Base-by-base conservation (phyloP, 2,888 invertebrate species). In the Hydrotaea diabolus region DNA sequence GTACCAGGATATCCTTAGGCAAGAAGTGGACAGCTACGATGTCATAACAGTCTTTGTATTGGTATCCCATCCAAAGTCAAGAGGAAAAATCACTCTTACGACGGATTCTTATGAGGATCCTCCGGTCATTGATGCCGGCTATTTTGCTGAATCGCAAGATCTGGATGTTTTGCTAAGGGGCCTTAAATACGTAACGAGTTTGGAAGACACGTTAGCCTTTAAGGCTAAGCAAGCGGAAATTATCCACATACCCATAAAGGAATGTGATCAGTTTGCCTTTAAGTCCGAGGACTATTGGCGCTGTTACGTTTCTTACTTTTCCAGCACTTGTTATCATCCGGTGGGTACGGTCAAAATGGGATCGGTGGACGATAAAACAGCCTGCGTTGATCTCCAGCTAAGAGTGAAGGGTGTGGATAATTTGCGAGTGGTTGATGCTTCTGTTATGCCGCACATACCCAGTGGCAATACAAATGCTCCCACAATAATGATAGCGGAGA, bases 391-490 rank as follows among this genome's bases (percentile, higher is more conserved):
- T 90, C 93, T 95, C 0, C 91, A 94, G 55, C 90, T 96, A 3
- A 93, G 93, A 84, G 95, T 96, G 0, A 93, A 95, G 80, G 95
- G 95, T 0, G 93, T 96, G 0, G 90, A 93, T 19, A 94, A 94
- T 13, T 92, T 96, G 0, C 93, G 96, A 53, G 95, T 96, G 0
- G 94, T 94, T 0, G 96, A 96, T 90, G 96, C 96, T 0, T 96
- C 96, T 76, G 94, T 97, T 59, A 97, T 97, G 96, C 97, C 96
- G 0, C 93, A 91, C 2, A 94, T 96, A 69, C 93, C 95, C 0
- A 96, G 96, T 88, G 96, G 95, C 5, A 97, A 97, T 91, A 96
- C 96, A 0, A 97, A 97, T 90, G 97, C 96, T 0, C 96, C 97
- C 0, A 94, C 95, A 0, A 95, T 97, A 15, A 97, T 97, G 97